Conservation (phyloP, 30 jellyfish, hydroid and myxozoan species). For the Phacellophora camtschatica region DNA sequence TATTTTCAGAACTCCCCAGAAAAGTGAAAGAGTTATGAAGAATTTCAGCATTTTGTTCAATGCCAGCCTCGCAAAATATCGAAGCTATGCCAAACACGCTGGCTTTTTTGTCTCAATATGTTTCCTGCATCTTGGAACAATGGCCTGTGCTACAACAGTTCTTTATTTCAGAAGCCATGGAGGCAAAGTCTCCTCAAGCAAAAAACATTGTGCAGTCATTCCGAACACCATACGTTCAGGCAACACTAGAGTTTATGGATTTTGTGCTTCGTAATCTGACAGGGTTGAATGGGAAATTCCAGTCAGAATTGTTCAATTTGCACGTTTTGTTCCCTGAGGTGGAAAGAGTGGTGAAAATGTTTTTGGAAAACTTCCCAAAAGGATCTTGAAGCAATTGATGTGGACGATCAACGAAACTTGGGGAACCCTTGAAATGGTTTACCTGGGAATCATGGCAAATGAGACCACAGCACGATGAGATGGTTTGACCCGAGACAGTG, state of each 20-base stretch:
- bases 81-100: slow-evolving; percentile 27
- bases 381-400: background rate
- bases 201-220: background rate
- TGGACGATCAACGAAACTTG: slow-evolving; percentile 42
- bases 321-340: slow-evolving; percentile 23
- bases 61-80: slow-evolving; percentile 25
- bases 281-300: slow-evolving; percentile 27
- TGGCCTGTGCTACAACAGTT: slow-evolving; percentile 44
- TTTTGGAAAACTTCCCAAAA: background rate
- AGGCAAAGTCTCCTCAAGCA: slow-evolving; percentile 34
- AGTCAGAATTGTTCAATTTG: slow-evolving; percentile 24
- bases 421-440: slow-evolving; percentile 27
- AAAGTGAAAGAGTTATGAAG: slow-evolving; percentile 7
- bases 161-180: slow-evolving; percentile 21
- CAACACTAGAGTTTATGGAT: slow-evolving; percentile 40
- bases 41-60: slow-evolving; percentile 29
- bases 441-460: slow-evolving; percentile 3
- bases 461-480: background rate
- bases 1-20: slow-evolving; percentile 27
- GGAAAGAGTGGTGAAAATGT: slow-evolving; percentile 22
- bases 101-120: slow-evolving; percentile 15
- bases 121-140: slow-evolving; percentile 32
- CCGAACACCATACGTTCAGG: slow-evolving; percentile 29
- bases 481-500: background rate
- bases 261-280: slow-evolving; percentile 28